phyloP scores from a whole-genome alignment of 2,888 invertebrate genomes.

The Abscondita cerata region DNA sequence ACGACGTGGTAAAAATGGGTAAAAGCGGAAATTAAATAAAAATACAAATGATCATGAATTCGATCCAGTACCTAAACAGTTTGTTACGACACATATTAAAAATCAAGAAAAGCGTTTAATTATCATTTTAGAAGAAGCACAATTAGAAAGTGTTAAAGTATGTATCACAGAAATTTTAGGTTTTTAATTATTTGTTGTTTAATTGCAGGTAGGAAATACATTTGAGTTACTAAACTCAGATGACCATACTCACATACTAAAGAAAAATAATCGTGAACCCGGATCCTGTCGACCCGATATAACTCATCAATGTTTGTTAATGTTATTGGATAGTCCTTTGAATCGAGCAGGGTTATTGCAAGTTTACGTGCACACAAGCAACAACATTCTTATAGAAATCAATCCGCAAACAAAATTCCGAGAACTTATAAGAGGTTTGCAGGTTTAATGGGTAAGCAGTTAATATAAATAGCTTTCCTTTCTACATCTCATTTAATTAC shows the following conservation, averaged over 20 bases:
- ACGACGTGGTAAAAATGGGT: conserved; percentile 56
- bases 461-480: too few relatives aligned
- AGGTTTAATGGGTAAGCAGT: conserved; percentile 86
- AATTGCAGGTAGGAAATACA: conserved; percentile 76
- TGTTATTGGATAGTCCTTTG: conserved; percentile 97
- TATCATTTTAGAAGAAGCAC: conserved; percentile 91
- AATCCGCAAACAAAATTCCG: conserved; percentile 98
- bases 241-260: conserved; percentile 84
- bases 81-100: conserved; percentile 77
- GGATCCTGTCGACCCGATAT: conserved; percentile 95
- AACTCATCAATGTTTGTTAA: conserved; percentile 94
- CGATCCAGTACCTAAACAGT: conserved; percentile 79
- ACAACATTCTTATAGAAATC: conserved; percentile 92
- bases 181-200: conserved; percentile 7
- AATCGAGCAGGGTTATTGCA: conserved; percentile 96
- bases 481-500: too few relatives aligned
- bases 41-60: conserved; percentile 73
- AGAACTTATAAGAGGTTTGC: conserved; percentile 97
- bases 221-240: conserved; percentile 95
- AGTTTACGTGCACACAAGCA: conserved; percentile 90
- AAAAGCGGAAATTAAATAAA: conserved; percentile 63
- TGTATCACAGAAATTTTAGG: conserved; percentile 28
- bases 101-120: conserved; percentile 91
- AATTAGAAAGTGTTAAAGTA: conserved; percentile 96
- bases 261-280: conserved; percentile 86